Conservation (phyloP, 2,797 vertebrate genomes). For the Enoplosus armatus region DNA sequence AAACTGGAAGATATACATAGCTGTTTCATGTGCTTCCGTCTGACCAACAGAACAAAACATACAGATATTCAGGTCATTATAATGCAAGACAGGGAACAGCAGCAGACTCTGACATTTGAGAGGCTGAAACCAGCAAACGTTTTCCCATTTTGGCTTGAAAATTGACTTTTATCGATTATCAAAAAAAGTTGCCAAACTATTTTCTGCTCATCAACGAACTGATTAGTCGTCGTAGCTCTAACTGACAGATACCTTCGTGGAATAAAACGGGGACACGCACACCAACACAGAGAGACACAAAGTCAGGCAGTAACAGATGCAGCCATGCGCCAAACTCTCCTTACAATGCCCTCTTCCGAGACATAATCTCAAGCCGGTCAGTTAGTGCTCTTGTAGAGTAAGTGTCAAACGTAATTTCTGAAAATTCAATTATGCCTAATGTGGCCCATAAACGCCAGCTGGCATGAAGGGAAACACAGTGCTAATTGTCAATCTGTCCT, state of each 20-base stretch:
- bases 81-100: not conserved
- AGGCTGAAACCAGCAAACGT: not conserved
- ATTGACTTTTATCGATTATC: not conserved
- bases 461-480: constrained; percentile 21
- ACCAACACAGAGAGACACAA: constrained; percentile 1
- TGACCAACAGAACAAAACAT: not conserved
- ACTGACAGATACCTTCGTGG: not conserved
- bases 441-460: not conserved
- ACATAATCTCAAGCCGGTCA: constrained; percentile 31
- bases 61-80: not conserved
- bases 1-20: not conserved
- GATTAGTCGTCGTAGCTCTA: not conserved
- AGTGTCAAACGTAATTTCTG: constrained; percentile 34
- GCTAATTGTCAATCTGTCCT: constrained; percentile 8
- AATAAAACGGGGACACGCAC: not conserved
- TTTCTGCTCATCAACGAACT: too few species aligned
- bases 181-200: not conserved
- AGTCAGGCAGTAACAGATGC: not conserved
- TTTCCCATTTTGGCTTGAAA: not conserved
- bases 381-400: not conserved
- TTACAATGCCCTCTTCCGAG: constrained; percentile 9
- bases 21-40: not conserved
- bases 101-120: not conserved
- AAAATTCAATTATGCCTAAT: constrained; percentile 42
- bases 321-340: not conserved